phyloP scores from a whole-genome alignment of 2,797 vertebrate genomes.

The Hybognathus amarus region DNA sequence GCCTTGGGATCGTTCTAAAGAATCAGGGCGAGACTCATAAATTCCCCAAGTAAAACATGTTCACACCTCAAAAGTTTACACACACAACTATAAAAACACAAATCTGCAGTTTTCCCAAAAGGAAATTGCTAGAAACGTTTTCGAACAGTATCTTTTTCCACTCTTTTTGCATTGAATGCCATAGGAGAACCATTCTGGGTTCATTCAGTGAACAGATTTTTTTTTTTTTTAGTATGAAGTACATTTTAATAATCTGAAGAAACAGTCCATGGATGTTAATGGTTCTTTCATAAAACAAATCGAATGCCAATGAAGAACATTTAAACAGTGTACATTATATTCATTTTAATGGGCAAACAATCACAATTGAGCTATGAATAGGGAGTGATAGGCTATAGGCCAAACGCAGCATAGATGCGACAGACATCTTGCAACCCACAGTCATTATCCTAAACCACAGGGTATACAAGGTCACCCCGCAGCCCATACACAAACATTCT shows the following conservation, averaged over 20 bases:
- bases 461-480: conserved; percentile 41
- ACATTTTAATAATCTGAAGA: background rate
- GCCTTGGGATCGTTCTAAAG: conserved; percentile 9
- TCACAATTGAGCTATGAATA: background rate
- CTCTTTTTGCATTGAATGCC: background rate
- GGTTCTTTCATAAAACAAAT: background rate
- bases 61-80: conserved; percentile 33
- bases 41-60: conserved; percentile 14
- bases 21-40: conserved; percentile 35
- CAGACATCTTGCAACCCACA: conserved; percentile 17
- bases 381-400: background rate
- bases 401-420: background rate
- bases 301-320: background rate
- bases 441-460: conserved; percentile 35
- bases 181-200: background rate
- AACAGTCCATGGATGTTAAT: background rate
- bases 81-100: background rate
- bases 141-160: background rate
- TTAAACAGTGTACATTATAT: background rate
- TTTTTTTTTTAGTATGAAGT: background rate
- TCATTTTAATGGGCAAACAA: background rate
- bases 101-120: background rate
- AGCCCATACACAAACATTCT: conserved; percentile 13
- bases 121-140: background rate
- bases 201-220: background rate